phyloP scores from a whole-genome alignment of 2,888 invertebrate genomes.

The Xestia sexstrigata region DNA sequence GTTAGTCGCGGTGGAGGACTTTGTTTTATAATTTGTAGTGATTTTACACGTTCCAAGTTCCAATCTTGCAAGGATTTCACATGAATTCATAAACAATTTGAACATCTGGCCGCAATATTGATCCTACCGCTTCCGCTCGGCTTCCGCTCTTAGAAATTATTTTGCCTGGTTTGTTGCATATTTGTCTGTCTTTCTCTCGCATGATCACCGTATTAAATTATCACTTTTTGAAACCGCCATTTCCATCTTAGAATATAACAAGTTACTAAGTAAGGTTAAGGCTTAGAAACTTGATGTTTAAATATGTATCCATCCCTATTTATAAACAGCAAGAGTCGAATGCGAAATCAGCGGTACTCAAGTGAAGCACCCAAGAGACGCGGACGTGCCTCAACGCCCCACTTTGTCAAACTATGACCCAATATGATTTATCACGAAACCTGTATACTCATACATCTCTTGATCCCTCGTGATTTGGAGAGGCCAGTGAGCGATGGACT shows the following conservation, averaged over 20 bases:
- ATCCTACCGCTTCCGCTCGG: no score
- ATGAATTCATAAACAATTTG: background rate
- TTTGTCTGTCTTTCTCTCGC: background rate
- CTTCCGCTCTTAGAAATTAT: no score
- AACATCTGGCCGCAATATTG: background rate
- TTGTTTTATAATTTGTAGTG: no score
- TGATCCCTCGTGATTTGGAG: conserved; percentile 40
- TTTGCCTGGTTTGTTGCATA: background rate
- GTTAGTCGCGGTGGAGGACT: no score
- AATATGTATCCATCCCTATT: conserved; percentile 54
- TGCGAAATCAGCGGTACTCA: conserved; percentile 69
- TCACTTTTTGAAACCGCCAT: background rate
- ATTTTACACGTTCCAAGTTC: background rate
- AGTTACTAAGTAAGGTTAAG: background rate
- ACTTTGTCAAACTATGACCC: conserved; percentile 63
- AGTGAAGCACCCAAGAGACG: conserved; percentile 61
- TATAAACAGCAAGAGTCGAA: conserved; percentile 63
- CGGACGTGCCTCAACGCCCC: conserved; percentile 63
- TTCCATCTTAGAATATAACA: background rate
- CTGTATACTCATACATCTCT: conserved; percentile 43
- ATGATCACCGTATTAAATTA: background rate
- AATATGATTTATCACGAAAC: conserved; percentile 62
- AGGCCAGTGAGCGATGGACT: conserved; percentile 39
- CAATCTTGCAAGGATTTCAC: background rate
- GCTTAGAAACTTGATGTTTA: background rate